phyloP scores from a whole-genome alignment of 2,113 vertebrate genomes.

The Neogobius melanostomus region DNA sequence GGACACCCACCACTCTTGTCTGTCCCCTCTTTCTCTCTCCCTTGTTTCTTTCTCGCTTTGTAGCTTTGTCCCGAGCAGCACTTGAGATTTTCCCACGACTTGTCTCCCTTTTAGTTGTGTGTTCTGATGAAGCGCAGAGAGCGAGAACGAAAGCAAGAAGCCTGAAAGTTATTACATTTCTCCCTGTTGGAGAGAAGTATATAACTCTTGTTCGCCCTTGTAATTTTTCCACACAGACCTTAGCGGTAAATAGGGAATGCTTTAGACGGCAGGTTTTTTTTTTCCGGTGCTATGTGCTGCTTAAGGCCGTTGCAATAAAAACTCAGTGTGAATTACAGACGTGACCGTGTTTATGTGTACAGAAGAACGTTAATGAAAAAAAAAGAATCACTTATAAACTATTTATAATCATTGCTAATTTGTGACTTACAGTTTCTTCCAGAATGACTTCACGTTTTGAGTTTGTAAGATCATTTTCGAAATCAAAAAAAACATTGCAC shows the following conservation, averaged over 20 bases:
- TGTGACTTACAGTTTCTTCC: too few species aligned
- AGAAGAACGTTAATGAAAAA: too few species aligned
- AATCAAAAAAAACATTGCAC: too few species aligned
- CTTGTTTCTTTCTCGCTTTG: conserved; percentile 24
- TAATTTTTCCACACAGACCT: background rate
- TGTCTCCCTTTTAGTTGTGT: background rate
- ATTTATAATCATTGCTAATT: too few species aligned
- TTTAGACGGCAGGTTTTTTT: background rate
- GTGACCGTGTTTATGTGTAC: background rate
- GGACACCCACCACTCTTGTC: background rate
- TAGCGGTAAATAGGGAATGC: background rate
- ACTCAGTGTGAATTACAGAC: background rate
- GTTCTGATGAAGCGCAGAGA: conserved; percentile 9
- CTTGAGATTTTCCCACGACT: conserved; percentile 61
- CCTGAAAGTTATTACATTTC: background rate
- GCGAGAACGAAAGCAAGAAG: conserved; percentile 1
- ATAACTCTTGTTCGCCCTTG: background rate
- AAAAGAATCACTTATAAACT: too few species aligned
- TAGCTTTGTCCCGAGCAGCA: conserved; percentile 33
- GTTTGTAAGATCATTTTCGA: too few species aligned
- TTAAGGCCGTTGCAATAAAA: background rate
- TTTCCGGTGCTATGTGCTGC: background rate
- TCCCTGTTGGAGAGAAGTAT: too few species aligned
- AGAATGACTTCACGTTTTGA: too few species aligned
- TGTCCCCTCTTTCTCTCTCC: background rate